These are phyloP conservation scores for Psittacara wagleri DNA, from an alignment of 2,113 vertebrate species.

Conservation along the genomic window DNA sequence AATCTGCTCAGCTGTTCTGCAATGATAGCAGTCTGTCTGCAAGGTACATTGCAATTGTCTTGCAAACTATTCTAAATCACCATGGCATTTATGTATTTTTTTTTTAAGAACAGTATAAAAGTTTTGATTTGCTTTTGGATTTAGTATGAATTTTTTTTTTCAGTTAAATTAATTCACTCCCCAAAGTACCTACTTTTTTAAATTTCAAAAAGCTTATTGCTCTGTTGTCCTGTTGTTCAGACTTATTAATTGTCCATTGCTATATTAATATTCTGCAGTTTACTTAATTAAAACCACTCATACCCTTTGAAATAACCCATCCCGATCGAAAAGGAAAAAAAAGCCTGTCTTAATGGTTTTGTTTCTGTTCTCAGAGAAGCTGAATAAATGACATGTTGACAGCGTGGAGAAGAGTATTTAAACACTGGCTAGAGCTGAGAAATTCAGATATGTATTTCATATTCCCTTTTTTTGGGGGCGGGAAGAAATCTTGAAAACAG, in stretches of 20 bases:
- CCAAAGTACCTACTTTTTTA: background rate
- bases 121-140: background rate
- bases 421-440: background rate
- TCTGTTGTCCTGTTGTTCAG: background rate
- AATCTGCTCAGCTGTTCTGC: background rate
- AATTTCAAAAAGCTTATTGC: background rate
- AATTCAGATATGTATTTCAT: background rate
- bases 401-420: background rate
- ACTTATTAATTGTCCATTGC: background rate
- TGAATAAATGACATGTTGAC: background rate
- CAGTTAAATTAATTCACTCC: background rate
- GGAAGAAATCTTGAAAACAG: background rate
- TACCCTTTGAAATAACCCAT: background rate
- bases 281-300: background rate
- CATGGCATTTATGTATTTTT: background rate
- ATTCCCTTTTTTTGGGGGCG: fast-evolving
- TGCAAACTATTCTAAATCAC: background rate
- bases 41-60: background rate
- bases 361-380: background rate
- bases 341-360: background rate
- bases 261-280: background rate
- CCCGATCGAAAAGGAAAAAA: background rate
- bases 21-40: background rate
- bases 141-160: background rate
- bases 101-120: background rate